Conservation (phyloP, 2,113 vertebrate species). For the Rhipidura dahli region DNA sequence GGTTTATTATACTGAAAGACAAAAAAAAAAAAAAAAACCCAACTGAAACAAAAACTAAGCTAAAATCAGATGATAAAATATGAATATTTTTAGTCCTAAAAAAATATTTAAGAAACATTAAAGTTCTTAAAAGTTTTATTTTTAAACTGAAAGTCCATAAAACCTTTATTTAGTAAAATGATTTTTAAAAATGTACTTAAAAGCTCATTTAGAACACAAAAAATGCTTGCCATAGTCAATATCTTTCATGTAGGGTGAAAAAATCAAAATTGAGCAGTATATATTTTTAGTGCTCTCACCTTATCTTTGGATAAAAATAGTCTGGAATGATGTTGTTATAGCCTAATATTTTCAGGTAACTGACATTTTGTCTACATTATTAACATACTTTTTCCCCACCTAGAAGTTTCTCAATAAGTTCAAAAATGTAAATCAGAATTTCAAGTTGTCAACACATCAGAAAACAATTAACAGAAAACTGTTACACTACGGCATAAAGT, state of each 20-base stretch:
- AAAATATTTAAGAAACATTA: background rate
- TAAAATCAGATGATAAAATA: background rate
- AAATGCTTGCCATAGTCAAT: background rate
- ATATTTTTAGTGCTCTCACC: background rate
- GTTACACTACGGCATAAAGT: background rate
- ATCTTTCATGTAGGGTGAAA: background rate
- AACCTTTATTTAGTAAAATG: background rate
- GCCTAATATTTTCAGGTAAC: background rate
- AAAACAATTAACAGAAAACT: background rate
- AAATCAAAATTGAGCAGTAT: background rate
- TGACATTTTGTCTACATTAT: background rate
- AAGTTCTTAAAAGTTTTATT: background rate
- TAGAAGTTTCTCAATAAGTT: background rate
- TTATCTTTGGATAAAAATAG: background rate
- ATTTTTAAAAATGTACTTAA: background rate
- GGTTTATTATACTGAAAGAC: conserved; percentile 94
- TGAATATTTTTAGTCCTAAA: background rate
- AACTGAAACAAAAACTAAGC: background rate
- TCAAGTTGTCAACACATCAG: background rate
- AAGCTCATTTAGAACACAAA: background rate
- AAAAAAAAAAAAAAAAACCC: background rate
- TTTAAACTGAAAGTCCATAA: background rate
- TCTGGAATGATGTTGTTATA: background rate
- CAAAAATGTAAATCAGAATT: background rate
- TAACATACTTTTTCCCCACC: background rate